phyloP scores from a whole-genome alignment of 2,113 vertebrate genomes.

The Cromileptes altivelis region DNA sequence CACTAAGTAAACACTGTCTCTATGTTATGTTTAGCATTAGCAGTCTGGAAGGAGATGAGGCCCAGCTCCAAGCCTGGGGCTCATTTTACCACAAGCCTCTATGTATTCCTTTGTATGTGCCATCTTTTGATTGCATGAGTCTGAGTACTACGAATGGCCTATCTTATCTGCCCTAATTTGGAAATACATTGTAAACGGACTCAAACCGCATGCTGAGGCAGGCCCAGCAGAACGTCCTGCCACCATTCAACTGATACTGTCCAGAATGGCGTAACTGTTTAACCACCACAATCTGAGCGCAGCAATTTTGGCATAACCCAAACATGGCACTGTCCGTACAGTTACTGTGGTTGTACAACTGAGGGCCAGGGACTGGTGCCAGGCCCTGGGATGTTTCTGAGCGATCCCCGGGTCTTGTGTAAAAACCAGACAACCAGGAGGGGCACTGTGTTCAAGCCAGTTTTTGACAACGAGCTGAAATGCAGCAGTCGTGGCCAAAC shows the following conservation, averaged over 20 bases:
- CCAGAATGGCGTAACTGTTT: constrained; percentile 49
- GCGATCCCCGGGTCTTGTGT: constrained; percentile 32
- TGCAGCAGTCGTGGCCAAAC: constrained; percentile 14
- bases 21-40: constrained; percentile 58
- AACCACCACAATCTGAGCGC: constrained; percentile 52
- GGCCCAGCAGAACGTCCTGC: constrained; percentile 38
- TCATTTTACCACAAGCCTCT: constrained; percentile 59
- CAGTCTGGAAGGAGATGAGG: constrained; percentile 41
- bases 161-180: constrained; percentile 65
- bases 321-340: constrained; percentile 45
- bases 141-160: constrained; percentile 40
- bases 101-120: constrained; percentile 21
- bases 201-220: constrained; percentile 51
- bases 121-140: constrained; percentile 63
- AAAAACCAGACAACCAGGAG: constrained; percentile 40
- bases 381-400: constrained; percentile 54
- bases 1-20: constrained; percentile 49
- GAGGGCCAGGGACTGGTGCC: constrained; percentile 56
- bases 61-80: constrained; percentile 29
- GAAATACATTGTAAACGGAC: constrained; percentile 46
- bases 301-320: constrained; percentile 45
- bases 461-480: constrained; percentile 29
- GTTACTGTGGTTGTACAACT: constrained; percentile 46
- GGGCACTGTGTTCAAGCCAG: constrained; percentile 19
- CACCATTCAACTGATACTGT: constrained; percentile 46